Conservation (phyloP, 2,797 vertebrate species). For the Myotis planiceps region DNA sequence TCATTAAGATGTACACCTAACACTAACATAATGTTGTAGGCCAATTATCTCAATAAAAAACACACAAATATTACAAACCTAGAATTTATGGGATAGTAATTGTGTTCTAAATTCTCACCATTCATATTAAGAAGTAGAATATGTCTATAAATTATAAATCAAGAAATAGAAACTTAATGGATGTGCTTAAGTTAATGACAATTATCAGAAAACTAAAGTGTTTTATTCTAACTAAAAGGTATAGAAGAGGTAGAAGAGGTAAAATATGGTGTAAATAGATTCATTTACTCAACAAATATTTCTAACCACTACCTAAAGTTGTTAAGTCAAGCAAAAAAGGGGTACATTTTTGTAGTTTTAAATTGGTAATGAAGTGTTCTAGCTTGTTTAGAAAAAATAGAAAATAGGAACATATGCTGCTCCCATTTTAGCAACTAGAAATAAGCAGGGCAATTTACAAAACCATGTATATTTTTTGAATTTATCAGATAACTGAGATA, state of each 20-base stretch:
- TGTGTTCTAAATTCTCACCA: background rate
- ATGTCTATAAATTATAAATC: background rate
- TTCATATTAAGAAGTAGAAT: background rate
- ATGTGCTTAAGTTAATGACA: background rate
- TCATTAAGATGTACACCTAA: background rate
- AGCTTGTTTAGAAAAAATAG: background rate
- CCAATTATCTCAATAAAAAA: background rate
- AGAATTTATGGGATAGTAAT: background rate
- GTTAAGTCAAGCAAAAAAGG: background rate
- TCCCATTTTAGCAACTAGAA: background rate
- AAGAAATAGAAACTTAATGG: background rate
- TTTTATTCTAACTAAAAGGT: background rate
- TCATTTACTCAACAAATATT: background rate
- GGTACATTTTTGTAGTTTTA: background rate
- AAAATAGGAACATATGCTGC: background rate
- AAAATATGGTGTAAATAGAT: background rate
- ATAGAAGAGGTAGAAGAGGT: background rate
- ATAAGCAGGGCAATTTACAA: background rate
- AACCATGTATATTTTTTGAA: background rate
- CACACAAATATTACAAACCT: background rate
- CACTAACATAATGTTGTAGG: background rate
- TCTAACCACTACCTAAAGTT: background rate
- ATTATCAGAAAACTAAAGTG: background rate
- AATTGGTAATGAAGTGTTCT: background rate
- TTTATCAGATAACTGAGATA: background rate